A percentile compares a stretch with the other conserved stretches of the same genome.
phyloP scores from a whole-genome alignment of 2,797 vertebrate genomes.

The Knipowitschia caucasica region DNA sequence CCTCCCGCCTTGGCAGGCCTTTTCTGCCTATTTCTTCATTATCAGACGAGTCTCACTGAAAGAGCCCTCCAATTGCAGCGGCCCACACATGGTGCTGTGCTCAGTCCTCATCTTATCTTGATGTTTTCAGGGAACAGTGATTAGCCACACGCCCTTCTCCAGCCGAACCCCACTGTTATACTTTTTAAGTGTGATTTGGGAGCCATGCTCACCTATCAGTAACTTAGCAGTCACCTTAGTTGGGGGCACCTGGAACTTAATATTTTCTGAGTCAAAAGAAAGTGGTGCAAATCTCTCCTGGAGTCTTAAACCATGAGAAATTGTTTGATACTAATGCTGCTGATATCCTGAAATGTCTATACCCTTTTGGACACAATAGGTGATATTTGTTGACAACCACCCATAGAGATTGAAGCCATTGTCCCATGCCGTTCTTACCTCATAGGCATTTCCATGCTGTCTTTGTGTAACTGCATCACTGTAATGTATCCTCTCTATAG shows the following conservation, averaged over 20 bases:
- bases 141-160: slow-evolving; percentile 69
- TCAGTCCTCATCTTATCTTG: slow-evolving; percentile 72
- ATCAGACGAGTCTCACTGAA: slow-evolving; percentile 68
- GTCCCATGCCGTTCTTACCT: slow-evolving; percentile 70
- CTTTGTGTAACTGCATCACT: slow-evolving; percentile 75
- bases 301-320: slow-evolving; percentile 70
- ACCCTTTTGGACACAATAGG: slow-evolving; percentile 59
- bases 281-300: slow-evolving; percentile 79
- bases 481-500: slow-evolving; percentile 71
- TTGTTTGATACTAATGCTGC: slow-evolving; percentile 70
- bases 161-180: slow-evolving; percentile 71
- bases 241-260: slow-evolving; percentile 63
- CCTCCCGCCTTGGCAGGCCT: slow-evolving; percentile 70
- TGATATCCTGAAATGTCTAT: slow-evolving; percentile 68
- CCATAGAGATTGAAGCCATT: slow-evolving; percentile 71
- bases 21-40: slow-evolving; percentile 66
- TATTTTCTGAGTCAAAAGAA: slow-evolving; percentile 66
- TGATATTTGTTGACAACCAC: slow-evolving; percentile 74
- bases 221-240: slow-evolving; percentile 63
- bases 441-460: slow-evolving; percentile 70
- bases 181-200: slow-evolving; percentile 69
- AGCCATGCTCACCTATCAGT: slow-evolving; percentile 63
- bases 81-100: slow-evolving; percentile 71
- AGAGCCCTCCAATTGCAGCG: slow-evolving; percentile 54
- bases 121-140: slow-evolving; percentile 79